phyloP scores from a whole-genome alignment of 2,113 vertebrate genomes.

The Lepisosteus osseus region DNA sequence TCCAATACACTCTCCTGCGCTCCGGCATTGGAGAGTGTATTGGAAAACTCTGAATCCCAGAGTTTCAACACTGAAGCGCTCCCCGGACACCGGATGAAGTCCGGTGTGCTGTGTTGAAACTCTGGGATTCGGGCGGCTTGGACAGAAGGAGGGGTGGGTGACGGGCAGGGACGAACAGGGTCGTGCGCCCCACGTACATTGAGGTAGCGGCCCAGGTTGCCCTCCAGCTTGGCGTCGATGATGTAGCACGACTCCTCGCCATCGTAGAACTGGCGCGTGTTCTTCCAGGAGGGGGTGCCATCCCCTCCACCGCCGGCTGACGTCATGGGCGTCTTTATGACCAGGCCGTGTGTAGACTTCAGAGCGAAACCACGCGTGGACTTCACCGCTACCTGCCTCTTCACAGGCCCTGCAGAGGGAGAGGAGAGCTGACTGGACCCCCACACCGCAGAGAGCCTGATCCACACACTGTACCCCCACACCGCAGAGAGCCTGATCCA shows the following conservation, averaged over 20 bases:
- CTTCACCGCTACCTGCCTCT: conserved; percentile 94
- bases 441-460: too few species aligned
- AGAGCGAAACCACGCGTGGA: conserved; percentile 90
- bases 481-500: too few species aligned
- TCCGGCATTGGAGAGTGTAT: too few species aligned
- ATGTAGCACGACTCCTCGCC: conserved; percentile 97
- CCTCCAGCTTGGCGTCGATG: conserved; percentile 94
- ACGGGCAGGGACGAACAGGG: too few species aligned
- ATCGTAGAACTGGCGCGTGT: conserved; percentile 89
- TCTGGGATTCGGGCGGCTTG: too few species aligned
- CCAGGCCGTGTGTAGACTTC: conserved; percentile 85
- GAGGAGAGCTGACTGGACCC: not conserved
- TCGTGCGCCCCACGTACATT: conserved; percentile 68
- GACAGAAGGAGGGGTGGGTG: too few species aligned
- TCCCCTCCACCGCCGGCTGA: conserved; percentile 56
- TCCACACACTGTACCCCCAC: too few species aligned
- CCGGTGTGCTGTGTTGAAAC: too few species aligned
- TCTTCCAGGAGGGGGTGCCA: conserved; percentile 54
- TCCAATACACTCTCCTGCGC: too few species aligned
- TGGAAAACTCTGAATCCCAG: too few species aligned
- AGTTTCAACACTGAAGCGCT: too few species aligned
- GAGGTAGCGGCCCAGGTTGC: conserved; percentile 93
- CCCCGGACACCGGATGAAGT: too few species aligned
- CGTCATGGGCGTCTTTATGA: conserved; percentile 74
- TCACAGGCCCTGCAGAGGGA: conserved; percentile 61